Base-by-base conservation (phyloP, 1,140 invertebrate genomes). In the Platyscapa corneri region DNA sequence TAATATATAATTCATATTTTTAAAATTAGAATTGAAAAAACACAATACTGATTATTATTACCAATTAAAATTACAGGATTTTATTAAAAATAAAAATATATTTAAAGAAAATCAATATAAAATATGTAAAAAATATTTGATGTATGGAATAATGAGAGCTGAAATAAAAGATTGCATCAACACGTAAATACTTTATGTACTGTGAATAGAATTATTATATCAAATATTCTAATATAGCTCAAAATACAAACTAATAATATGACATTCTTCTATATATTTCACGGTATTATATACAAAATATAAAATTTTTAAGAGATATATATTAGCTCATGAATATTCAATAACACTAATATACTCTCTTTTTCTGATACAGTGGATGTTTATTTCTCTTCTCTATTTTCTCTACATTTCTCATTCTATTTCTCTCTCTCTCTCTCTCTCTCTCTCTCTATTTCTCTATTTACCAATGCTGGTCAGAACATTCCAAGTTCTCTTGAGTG, bases 401-500 rank as follows among this genome's bases (percentile, higher is more conserved):
- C 23, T 70, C 37, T 77, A 46, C 74, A 75, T 84, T 77, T 80
- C n/a, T n/a, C n/a, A n/a, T n/a, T n/a, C n/a, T n/a, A n/a, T n/a
- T n/a, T 20, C 8, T n/a, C 27, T 32, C 39, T 27, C 3, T 12
- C 37, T 32, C 23, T 70, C 37, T 77, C 56, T 77, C 78, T 84
- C 80, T 80, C 8, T n/a, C 27, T 32, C 39, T 27, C 3, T 12
- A 23, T 32, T 18, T 70, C 37, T 77, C 56, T 77, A 75, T 84
- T 77, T 80, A 83, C 86, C 85, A 82, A 64, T 81, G 56, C 53
- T 39, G 78, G 30, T 82, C 78, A 70, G 72, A 56, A 75, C 67
- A 80, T 79, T 83, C 30, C 42, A 89, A 91, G 89, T 91, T 90
- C 88, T 88, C 87, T 80, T 88, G 89, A 91, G 91, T 91, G 89